Conservation (phyloP, 2,113 vertebrate species). For the Prunella fulvescens region DNA sequence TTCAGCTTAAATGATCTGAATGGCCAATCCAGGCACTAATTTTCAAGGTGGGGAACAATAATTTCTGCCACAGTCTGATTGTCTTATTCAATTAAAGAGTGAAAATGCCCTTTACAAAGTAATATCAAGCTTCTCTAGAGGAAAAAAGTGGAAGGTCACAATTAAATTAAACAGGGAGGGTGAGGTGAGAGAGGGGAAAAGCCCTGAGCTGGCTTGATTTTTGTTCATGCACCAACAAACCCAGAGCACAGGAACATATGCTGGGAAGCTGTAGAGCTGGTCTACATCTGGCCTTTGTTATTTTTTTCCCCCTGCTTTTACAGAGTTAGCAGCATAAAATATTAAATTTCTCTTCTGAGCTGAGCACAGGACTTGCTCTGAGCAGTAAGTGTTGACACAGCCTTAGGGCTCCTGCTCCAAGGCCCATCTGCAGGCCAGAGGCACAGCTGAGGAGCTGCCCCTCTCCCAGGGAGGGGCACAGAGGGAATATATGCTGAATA, state of each 20-base stretch:
- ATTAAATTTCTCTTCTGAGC: conserved; percentile 21
- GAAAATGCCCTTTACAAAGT: conserved; percentile 48
- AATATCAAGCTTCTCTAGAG: conserved; percentile 50
- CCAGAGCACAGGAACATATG: not conserved
- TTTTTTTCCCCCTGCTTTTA: not conserved
- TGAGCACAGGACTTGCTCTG: not conserved
- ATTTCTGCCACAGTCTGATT: conserved; percentile 43
- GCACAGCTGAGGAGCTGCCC: not conserved
- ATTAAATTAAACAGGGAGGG: conserved; percentile 24
- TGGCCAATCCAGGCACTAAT: conserved; percentile 19
- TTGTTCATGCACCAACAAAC: not conserved
- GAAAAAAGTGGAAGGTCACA: conserved; percentile 47
- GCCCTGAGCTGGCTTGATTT: not conserved
- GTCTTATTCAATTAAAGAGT: conserved; percentile 56
- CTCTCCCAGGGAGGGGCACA: not conserved
- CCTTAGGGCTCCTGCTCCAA: not conserved
- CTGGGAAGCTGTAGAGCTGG: not conserved
- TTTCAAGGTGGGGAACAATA: conserved; percentile 48
- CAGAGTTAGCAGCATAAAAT: conserved; percentile 29
- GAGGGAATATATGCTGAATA: not conserved
- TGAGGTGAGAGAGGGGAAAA: rapidly evolving
- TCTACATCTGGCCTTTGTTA: not conserved
- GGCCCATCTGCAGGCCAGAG: not conserved
- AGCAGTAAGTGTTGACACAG: not conserved
- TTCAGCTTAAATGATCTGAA: not conserved